These are phyloP conservation scores for Pachliopta kotzebuea DNA, from an alignment of 2,888 invertebrate species.

Conservation along the genomic window DNA sequence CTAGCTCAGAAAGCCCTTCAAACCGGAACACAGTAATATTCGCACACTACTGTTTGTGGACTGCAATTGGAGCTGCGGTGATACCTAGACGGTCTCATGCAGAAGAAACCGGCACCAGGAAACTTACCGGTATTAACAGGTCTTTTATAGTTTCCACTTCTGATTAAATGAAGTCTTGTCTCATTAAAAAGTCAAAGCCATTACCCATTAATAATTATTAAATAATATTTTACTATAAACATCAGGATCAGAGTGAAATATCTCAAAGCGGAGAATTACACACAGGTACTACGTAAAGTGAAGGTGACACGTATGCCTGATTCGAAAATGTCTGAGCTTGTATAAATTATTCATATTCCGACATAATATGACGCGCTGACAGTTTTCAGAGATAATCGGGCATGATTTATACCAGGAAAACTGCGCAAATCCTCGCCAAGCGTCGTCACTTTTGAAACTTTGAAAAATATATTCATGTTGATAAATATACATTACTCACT, in stretches of 20 bases:
- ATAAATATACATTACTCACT: slow-evolving; percentile 5
- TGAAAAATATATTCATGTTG: slow-evolving; percentile 16
- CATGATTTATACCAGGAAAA: slow-evolving; percentile 32
- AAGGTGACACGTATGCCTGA: not conserved
- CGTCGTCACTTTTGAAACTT: slow-evolving; percentile 21
- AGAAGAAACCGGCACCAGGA: no score
- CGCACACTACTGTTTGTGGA: no score
- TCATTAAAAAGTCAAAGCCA: no score
- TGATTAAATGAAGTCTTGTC: no score
- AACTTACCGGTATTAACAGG: no score
- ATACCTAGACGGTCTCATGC: no score
- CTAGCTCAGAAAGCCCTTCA: no score
- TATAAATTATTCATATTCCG: slow-evolving; percentile 33
- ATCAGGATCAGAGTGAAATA: not conserved
- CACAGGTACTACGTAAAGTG: not conserved
- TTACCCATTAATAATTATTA: no score
- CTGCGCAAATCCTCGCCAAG: slow-evolving; percentile 15
- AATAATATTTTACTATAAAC: no score
- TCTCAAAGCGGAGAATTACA: not conserved
- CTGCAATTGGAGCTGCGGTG: no score
- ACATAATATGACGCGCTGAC: slow-evolving; percentile 29
- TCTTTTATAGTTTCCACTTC: no score
- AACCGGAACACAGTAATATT: no score
- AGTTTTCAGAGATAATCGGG: slow-evolving; percentile 31
- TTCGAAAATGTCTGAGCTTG: slow-evolving; percentile 21